These are phyloP conservation scores for Telenomus remus DNA, from an alignment of 1,140 invertebrate species.

Conservation along the genomic window DNA sequence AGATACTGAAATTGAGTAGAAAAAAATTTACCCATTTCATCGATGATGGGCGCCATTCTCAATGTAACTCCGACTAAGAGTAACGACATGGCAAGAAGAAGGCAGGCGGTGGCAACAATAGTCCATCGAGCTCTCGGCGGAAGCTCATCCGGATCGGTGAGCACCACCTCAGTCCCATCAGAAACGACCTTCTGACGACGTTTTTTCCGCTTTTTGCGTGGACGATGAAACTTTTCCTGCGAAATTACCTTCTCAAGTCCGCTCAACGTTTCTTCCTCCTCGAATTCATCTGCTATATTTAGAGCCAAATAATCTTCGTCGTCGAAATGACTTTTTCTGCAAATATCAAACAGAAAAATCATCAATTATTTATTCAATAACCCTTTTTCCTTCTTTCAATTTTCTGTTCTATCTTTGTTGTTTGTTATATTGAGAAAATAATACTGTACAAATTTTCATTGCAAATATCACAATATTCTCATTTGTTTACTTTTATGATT, in stretches of 20 bases:
- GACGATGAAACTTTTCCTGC: conserved; percentile 66
- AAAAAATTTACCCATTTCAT: conserved; percentile 88
- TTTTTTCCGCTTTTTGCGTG: conserved; percentile 68
- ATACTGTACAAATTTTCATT: no score
- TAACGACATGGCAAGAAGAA: conserved; percentile 89
- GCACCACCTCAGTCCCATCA: conserved; percentile 63
- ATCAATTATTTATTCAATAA: no score
- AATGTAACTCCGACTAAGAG: conserved; percentile 91
- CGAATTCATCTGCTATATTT: conserved; percentile 74
- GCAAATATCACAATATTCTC: no score
- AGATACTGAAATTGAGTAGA: background rate
- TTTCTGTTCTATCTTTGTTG: background rate
- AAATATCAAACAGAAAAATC: conserved; percentile 4
- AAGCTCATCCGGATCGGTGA: conserved; percentile 82
- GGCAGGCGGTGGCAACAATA: conserved; percentile 89
- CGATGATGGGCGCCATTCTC: conserved; percentile 92
- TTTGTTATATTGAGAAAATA: no score
- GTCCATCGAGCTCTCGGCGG: conserved; percentile 89
- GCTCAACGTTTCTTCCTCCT: conserved; percentile 70
- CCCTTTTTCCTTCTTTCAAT: background rate
- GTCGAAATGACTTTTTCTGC: conserved; percentile 73
- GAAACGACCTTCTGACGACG: conserved; percentile 61
- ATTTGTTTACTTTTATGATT: no score
- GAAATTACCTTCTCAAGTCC: conserved; percentile 60
- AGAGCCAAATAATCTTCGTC: conserved; percentile 75